Conservation (phyloP, 2,797 vertebrate genomes). For the Macropus fuliginosus region DNA sequence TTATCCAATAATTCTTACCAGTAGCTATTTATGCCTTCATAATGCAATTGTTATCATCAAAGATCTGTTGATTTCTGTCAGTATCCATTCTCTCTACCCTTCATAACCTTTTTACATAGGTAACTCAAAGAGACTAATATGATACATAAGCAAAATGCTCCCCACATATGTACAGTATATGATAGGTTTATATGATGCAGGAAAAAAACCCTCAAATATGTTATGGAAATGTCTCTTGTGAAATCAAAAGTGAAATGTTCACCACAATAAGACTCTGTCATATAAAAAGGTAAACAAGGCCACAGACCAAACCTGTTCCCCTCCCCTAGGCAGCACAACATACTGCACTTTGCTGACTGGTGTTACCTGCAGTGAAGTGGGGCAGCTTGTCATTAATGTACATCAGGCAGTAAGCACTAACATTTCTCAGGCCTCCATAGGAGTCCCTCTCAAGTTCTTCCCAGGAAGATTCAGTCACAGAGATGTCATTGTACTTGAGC, state of each 20-base stretch:
- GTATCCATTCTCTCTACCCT: not conserved
- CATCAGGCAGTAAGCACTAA: slow-evolving; percentile 98
- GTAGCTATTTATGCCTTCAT: slow-evolving; percentile 28
- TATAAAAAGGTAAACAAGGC: not conserved
- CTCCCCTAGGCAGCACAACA: not conserved
- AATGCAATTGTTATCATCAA: slow-evolving; percentile 7
- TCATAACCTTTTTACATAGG: accelerated
- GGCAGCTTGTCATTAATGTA: slow-evolving; percentile 92
- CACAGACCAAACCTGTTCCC: not conserved
- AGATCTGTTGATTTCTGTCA: not conserved
- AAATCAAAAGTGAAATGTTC: slow-evolving; percentile 9
- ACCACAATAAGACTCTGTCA: not conserved
- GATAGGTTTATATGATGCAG: not conserved
- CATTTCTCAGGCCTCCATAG: slow-evolving; percentile 95
- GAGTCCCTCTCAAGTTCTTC: slow-evolving; percentile 96
- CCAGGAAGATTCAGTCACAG: slow-evolving; percentile 94
- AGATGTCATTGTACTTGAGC: slow-evolving; percentile 97
- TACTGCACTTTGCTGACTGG: not conserved
- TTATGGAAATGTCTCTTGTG: not conserved
- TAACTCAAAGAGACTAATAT: not conserved
- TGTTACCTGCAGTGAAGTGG: slow-evolving; percentile 87
- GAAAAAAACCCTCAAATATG: not conserved
- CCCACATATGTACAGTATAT: accelerated
- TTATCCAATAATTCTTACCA: slow-evolving; percentile 46
- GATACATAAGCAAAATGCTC: not conserved